phyloP scores from a whole-genome alignment of 2,797 vertebrate genomes.

The Dendrocincla fuliginosa region DNA sequence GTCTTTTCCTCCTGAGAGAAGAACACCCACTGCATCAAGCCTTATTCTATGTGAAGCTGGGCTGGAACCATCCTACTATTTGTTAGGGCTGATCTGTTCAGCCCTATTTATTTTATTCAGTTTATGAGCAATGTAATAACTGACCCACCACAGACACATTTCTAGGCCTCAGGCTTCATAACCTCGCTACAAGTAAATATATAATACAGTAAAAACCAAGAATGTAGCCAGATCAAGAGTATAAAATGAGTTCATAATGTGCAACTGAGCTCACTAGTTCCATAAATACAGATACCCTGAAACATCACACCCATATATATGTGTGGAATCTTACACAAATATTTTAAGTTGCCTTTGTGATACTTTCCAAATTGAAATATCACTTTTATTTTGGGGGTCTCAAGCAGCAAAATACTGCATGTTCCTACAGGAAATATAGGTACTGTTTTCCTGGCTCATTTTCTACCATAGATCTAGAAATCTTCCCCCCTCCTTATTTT shows the following conservation, averaged over 20 bases:
- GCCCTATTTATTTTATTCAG: background rate
- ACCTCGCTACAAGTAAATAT: background rate
- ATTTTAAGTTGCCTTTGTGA: background rate
- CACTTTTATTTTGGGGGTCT: background rate
- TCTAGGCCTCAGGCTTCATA: background rate
- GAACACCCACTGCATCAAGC: background rate
- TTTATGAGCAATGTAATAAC: background rate
- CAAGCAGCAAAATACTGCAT: background rate
- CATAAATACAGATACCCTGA: background rate
- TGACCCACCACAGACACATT: background rate
- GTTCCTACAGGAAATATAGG: background rate
- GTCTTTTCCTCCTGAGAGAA: background rate
- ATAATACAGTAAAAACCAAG: background rate
- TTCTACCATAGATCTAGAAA: background rate
- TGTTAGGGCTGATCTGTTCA: background rate
- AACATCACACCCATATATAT: background rate
- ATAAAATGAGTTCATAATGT: background rate
- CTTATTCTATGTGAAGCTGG: background rate
- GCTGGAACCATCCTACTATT: background rate
- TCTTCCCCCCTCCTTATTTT: background rate
- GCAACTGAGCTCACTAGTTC: background rate
- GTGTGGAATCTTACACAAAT: background rate
- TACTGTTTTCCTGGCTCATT: background rate
- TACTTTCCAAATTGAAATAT: background rate
- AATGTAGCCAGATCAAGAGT: background rate